Conservation (phyloP, 2,888 invertebrate genomes). For the Drosophila atripex region DNA sequence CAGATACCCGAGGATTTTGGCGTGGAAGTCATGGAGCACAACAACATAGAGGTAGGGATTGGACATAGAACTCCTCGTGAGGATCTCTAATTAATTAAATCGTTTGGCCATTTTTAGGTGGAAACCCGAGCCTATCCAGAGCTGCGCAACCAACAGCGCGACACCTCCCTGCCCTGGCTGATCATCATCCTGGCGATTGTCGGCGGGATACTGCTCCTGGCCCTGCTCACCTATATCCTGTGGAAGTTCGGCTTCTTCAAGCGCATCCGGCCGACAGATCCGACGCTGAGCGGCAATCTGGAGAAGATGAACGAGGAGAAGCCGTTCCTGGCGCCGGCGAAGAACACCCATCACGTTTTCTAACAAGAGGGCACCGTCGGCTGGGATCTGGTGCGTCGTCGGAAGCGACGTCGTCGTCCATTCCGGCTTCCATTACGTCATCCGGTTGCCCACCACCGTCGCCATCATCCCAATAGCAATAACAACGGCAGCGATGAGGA, state of each 20-base stretch:
- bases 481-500: slow-evolving; percentile 41
- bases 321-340: slow-evolving; percentile 84
- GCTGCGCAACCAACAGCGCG: slow-evolving; percentile 89
- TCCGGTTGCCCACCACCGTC: slow-evolving; percentile 6
- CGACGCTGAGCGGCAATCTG: slow-evolving; percentile 91
- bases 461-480: slow-evolving; percentile 27
- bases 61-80: not conserved
- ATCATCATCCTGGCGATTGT: slow-evolving; percentile 93
- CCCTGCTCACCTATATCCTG: slow-evolving; percentile 90
- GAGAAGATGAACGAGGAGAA: slow-evolving; percentile 90
- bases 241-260: slow-evolving; percentile 97
- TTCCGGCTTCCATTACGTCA: slow-evolving; percentile 32
- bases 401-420: slow-evolving; percentile 55
- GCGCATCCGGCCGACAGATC: slow-evolving; percentile 92
- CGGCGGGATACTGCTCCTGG: slow-evolving; percentile 92
- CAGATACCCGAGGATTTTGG: slow-evolving; percentile 88
- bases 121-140: slow-evolving; percentile 94
- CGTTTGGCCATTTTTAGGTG: slow-evolving; percentile 88
- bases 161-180: slow-evolving; percentile 92
- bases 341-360: slow-evolving; percentile 79
- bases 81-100: not conserved
- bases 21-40: slow-evolving; percentile 87
- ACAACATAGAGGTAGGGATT: slow-evolving; percentile 87
- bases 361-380: slow-evolving; percentile 83
- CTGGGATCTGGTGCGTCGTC: slow-evolving; percentile 78